Evolutionary conservation across 53 echinoderm and acorn worm species (phyloP), one percentile per base, ranked within the genome.

Genomic region (Holothuria scabra): DNA sequence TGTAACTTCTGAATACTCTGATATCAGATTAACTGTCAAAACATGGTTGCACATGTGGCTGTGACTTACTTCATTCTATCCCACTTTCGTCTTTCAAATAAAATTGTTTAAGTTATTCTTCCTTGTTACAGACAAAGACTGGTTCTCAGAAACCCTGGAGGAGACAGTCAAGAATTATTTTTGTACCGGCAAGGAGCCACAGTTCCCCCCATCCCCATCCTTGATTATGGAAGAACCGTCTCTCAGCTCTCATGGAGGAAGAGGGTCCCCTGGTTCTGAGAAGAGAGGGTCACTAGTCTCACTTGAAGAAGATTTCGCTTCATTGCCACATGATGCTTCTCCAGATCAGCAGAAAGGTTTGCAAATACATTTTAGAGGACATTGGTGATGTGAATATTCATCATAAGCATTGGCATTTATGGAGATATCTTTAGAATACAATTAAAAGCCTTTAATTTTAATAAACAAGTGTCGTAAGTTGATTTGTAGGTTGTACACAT

Each of bases 111-210:
- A 52, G 18, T 52, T 12, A 52, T 18, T 14, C 1, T 52, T 52
- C 8, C 16, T 52, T 52, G 0, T 52, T 1, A 24, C 60, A 96
- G 93, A 91, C 85, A 85, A 84, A 80, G 65, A 80, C 23, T 93
- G 91, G 96, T 96, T 90, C 66, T 78, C 79, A 55, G 79, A 82
- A 28, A 76, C 78, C 23, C 85, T 96, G 20, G 90, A 93, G 31
- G 90, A 96, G 5, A 84, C 90, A 1, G 91, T 96, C 5, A 88
- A 93, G 67, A 65, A 85, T n/a, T 88, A 90, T 58, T 96, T 96
- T 67, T 96, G 96, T 59, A 88, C 91, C 35, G 93, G 93, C 30
- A 86, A 89, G 28, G 75, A 86, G 56, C 85, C 61, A 70, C 70
- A 76, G 56, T 87, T 59, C 62, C 83, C 66, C 21, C 65, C 82